Evolutionary conservation across 2,113 vertebrate species (phyloP), one percentile per base, ranked within the genome.

Genomic region (Tetraodon nigroviridis): DNA sequence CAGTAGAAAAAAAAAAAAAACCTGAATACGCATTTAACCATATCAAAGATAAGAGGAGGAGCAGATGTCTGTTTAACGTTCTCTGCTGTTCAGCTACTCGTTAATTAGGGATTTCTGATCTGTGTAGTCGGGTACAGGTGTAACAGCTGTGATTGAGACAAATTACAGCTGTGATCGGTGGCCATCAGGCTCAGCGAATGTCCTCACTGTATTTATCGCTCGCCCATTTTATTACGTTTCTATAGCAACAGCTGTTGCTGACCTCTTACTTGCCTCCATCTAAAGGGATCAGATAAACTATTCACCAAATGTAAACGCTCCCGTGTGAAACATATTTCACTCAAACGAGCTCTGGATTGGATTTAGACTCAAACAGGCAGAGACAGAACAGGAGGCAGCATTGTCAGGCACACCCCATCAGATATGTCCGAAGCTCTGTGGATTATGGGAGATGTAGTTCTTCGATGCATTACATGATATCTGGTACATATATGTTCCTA

Each of bases 21-120:
- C 45, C 32, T 55, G 68, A 73, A 84, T 51, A 13, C 68, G 69
- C 64, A 70, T 79, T 79, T 74, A 74, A 70, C 64, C 57, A 64
- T 67, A 83, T 83, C 77, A 85, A 80, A 86, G 75, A 59, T 10
- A 47, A 52, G 69, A 57, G 46, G 69, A 76, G 51, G 61, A 84
- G 76, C 76, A 83, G 83, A 81, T 81, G 73, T 74, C 69, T 59
- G 52, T 61, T 55, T 60, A 37, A 51, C 41, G 1, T 53, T 14
- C 3, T 27, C 37, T 45, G 47, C 58, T 20, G 53, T 46, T 32
- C 37, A 13, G 56, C 61, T 41, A 58, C 54, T 55, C 16, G 17
- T 40, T 74, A 40, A 76, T 71, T 56, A 66, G 27, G 21, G 29
- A 21, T 51, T 46, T 58, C 16, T 57, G 24, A 71, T 51, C 7